Percentiles rank a stretch among this genome's conserved stretches.
phyloP scores from a whole-genome alignment of 2,888 invertebrate species.

The Didymodactylos carnosus region DNA sequence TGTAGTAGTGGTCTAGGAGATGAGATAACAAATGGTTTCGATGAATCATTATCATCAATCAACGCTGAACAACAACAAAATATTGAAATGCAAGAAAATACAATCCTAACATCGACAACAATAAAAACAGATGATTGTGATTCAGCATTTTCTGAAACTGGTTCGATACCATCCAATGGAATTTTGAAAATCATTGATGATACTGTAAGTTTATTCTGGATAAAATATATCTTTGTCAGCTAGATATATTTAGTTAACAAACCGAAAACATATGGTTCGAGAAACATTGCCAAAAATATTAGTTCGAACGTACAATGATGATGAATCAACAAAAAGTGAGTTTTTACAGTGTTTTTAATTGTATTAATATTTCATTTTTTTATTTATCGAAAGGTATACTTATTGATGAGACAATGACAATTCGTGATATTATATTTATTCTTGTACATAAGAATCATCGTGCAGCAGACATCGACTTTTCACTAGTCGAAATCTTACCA shows the following conservation, averaged over 20 bases:
- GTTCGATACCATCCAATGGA: background rate
- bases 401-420: constrained; percentile 88
- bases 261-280: no score
- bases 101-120: no score
- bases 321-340: constrained; percentile 85
- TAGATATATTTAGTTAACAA: no score
- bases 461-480: constrained; percentile 67
- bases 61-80: no score
- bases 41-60: no score
- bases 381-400: constrained; percentile 81
- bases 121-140: background rate
- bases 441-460: constrained; percentile 73
- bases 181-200: no score
- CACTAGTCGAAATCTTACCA: constrained; percentile 82
- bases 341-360: background rate
- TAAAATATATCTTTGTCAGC: no score
- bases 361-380: no score
- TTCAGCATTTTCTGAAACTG: background rate
- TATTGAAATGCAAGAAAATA: no score
- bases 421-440: constrained; percentile 35
- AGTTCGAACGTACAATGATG: constrained; percentile 36
- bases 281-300: no score
- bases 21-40: background rate
- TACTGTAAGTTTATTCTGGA: background rate
- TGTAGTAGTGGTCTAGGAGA: background rate